Base-by-base conservation (phyloP, 2,888 invertebrate species). In the Megamerina dolium region DNA sequence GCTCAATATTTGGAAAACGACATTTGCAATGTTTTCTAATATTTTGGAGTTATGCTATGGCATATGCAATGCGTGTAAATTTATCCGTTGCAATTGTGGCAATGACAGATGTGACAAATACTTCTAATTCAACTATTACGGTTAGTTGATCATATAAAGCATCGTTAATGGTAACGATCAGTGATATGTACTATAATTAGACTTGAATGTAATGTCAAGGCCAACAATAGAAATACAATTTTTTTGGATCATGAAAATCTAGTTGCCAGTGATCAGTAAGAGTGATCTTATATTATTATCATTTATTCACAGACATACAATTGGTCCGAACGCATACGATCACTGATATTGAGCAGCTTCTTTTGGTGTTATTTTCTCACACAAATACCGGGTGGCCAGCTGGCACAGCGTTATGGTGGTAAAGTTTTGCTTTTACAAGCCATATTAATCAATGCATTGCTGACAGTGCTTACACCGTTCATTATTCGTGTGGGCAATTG, bases 371-470 rank as follows among this genome's bases (percentile, higher is more conserved):
- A 84, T 57, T 75, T 81, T 0, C 29, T 81, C 2, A 76, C 77
- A 48, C 74, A 78, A 53, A 66, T 83, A 13, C 82, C 82, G 0
- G 79, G 80, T 0, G 86, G 86, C 1, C 77, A 81, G 48, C 60
- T 89, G 40, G 83, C 85, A 0, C 82, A 82, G 46, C 75, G 74
- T 26, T 81, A 82, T 61, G 87, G 89, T 4, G 83, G 85, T 2
- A 81, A 82, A 48, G 73, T 76, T 33, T 70, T 88, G 5, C 61
- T 81, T 5, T 67, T 75, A 1, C 61, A 71, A 0, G 78, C 82
- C 0, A 67, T 84, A 1, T 16, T 58, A 0, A 63, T 83, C 12
- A 82, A 83, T 41, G 78, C 87, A 0, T 27, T 84, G 1, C 68
- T 84, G 21, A 83, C 83, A 0, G 57, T 87, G 0, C 52, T 82